Evolutionary conservation across 2,888 invertebrate species (phyloP).

Genomic region (Chrysotoxum bicinctum): DNA sequence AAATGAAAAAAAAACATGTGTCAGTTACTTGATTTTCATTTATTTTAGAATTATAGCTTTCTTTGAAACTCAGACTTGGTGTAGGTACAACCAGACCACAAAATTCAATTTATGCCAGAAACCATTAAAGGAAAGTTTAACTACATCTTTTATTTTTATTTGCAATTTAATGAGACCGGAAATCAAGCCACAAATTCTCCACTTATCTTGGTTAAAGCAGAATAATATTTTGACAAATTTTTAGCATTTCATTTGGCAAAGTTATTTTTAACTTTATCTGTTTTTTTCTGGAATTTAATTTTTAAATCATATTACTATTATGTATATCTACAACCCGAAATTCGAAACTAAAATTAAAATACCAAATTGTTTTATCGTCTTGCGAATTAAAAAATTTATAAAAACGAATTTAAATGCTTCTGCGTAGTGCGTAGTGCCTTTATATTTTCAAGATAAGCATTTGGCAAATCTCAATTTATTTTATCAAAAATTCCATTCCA

Average conservation of each 20-base stretch:
- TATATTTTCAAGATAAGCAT: background rate
- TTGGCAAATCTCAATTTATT: background rate
- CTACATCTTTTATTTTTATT: too few relatives aligned
- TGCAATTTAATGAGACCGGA: background rate
- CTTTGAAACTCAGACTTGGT: too few relatives aligned
- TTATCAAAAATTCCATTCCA: background rate
- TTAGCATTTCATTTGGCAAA: background rate
- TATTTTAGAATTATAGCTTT: too few relatives aligned
- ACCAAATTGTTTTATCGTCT: background rate
- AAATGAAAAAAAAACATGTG: too few relatives aligned
- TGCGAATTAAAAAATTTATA: background rate
- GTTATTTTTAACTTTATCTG: background rate
- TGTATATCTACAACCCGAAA: background rate
- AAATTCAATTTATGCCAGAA: too few relatives aligned
- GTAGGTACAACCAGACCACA: too few relatives aligned
- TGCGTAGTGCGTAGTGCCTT: background rate
- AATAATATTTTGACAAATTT: background rate
- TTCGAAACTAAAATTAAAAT: background rate
- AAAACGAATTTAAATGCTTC: background rate
- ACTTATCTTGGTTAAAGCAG: background rate
- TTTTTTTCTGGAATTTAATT: background rate
- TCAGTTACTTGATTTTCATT: too few relatives aligned
- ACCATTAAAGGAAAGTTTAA: too few relatives aligned
- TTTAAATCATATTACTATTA: background rate
- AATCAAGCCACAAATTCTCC: background rate